Conservation (phyloP, 2,113 vertebrate species). For the Mustela lutreola region DNA sequence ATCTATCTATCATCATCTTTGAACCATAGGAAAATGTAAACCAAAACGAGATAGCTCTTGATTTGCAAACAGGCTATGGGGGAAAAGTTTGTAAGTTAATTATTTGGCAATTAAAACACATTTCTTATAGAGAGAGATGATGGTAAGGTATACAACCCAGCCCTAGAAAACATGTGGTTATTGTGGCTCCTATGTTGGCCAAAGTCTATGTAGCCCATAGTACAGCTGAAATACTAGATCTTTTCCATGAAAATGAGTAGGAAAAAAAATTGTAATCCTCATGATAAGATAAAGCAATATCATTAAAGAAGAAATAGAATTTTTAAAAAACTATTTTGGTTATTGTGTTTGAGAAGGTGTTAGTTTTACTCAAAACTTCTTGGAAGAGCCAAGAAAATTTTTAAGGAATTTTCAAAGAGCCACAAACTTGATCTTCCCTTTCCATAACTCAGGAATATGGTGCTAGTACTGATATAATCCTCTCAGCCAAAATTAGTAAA, state of each 20-base stretch:
- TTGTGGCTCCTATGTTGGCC: neutral
- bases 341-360: neutral
- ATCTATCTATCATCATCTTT: neutral
- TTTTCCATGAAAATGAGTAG: neutral
- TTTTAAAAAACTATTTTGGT: neutral
- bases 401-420: neutral
- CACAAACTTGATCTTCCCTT: neutral
- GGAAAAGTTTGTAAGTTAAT: neutral
- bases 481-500: neutral
- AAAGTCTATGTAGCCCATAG: neutral
- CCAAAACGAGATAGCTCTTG: neutral
- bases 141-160: neutral
- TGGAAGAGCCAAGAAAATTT: neutral
- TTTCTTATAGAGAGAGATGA: neutral
- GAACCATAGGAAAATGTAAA: slow-evolving; percentile 5
- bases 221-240: neutral
- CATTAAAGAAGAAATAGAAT: neutral
- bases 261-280: neutral
- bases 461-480: neutral
- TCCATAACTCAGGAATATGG: neutral
- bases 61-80: neutral
- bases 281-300: slow-evolving; percentile 1
- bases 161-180: neutral
- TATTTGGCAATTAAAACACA: neutral
- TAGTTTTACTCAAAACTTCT: neutral